phyloP scores from a whole-genome alignment of 2,113 vertebrate species.

The Trinectes maculatus region DNA sequence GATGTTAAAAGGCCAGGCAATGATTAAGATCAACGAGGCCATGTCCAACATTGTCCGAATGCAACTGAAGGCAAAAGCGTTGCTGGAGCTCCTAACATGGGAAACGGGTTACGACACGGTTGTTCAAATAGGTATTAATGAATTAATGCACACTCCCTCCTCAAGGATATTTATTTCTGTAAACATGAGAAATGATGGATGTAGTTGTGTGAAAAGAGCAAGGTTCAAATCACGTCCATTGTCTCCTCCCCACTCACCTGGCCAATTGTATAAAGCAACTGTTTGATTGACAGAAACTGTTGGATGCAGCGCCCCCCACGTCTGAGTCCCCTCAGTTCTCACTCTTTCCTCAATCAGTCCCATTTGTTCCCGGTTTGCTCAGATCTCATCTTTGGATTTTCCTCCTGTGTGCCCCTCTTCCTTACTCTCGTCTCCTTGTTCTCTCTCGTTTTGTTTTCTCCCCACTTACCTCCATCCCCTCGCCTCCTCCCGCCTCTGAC shows the following conservation, averaged over 20 bases:
- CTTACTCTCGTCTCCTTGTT: constrained; percentile 15
- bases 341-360: constrained; percentile 35
- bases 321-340: constrained; percentile 21
- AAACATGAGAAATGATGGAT: too few relatives aligned
- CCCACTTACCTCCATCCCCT: constrained; percentile 49
- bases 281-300: neutral
- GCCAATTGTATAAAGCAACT: neutral
- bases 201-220: too few relatives aligned
- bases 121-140: too few relatives aligned
- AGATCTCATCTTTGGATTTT: constrained; percentile 35
- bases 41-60: neutral
- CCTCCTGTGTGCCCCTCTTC: constrained; percentile 29
- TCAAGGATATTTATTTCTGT: too few relatives aligned
- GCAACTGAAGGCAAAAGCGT: neutral
- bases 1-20: too few relatives aligned
- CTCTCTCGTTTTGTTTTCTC: constrained; percentile 7
- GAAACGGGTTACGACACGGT: too few relatives aligned
- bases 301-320: too few relatives aligned
- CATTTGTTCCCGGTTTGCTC: constrained; percentile 40
- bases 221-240: too few relatives aligned
- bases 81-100: too few relatives aligned
- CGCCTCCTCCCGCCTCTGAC: constrained; percentile 53
- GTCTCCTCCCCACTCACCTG: neutral
- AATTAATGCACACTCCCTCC: too few relatives aligned
- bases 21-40: neutral